Percentiles rank a stretch among this genome's conserved stretches.
These are phyloP conservation scores for Augochlorella aurata DNA, from an alignment of 2,888 invertebrate species.

Conservation along the genomic window DNA sequence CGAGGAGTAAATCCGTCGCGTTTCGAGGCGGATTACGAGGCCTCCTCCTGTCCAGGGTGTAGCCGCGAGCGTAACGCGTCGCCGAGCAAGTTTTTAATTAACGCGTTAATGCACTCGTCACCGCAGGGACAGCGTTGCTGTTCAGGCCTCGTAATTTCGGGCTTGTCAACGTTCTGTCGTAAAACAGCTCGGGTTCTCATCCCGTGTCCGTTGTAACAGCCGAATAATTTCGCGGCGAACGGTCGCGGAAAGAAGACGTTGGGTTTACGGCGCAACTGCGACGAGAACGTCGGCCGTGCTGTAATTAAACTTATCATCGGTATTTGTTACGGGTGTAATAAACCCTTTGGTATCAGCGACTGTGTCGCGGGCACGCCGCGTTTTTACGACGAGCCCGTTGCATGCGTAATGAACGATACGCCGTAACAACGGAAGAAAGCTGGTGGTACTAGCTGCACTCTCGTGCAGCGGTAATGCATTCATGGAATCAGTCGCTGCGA, in stretches of 20 bases:
- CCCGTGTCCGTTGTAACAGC: slow-evolving; percentile 27
- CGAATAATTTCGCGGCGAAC: slow-evolving; percentile 31
- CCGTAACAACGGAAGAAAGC: not conserved
- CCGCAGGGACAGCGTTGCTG: slow-evolving; percentile 12
- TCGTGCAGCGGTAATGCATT: not conserved
- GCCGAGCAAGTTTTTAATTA: slow-evolving; percentile 44
- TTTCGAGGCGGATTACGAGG: slow-evolving; percentile 6
- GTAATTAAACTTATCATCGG: slow-evolving; percentile 37
- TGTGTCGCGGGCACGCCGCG: not conserved
- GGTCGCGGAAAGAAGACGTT: slow-evolving; percentile 22
- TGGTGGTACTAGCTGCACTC: not conserved
- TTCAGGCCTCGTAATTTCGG: slow-evolving; percentile 39
- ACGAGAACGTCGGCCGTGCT: not conserved
- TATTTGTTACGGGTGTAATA: slow-evolving; percentile 16
- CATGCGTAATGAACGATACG: not conserved
- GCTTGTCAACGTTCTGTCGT: slow-evolving; percentile 44
- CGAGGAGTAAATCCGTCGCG: not conserved
- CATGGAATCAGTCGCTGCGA: not conserved
- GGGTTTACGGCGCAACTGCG: slow-evolving; percentile 12
- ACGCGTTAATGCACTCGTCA: slow-evolving; percentile 48
- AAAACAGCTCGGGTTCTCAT: slow-evolving; percentile 11
- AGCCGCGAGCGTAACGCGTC: not conserved
- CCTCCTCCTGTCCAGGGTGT: not conserved
- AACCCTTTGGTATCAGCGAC: slow-evolving; percentile 9
- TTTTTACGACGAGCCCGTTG: not conserved